Percentiles rank a stretch among this genome's conserved stretches.
Evolutionary conservation across 1,140 invertebrate species (phyloP).

Genomic region (Luehdorfia chinensis): DNA sequence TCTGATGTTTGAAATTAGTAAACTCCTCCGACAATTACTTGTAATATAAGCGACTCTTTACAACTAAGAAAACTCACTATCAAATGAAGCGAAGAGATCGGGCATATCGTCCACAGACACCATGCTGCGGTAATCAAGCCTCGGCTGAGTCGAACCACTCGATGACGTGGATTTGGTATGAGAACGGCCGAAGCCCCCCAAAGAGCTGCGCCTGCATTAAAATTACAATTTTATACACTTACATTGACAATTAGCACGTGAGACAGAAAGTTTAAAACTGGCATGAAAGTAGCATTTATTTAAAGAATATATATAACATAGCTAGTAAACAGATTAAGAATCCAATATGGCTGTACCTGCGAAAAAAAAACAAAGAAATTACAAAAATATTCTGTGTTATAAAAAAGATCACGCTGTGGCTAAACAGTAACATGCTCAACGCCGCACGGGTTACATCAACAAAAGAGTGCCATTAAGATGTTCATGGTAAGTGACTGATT

Average conservation of each 20-base stretch:
- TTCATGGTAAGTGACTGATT: conserved; percentile 5
- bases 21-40: too few relatives aligned
- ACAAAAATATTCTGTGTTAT: conserved; percentile 2
- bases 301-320: too few relatives aligned
- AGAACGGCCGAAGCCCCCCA: conserved; percentile 86
- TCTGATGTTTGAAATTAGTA: too few relatives aligned
- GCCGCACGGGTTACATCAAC: conserved; percentile 1
- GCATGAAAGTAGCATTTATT: neutral
- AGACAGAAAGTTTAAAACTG: neutral
- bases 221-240: neutral
- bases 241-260: neutral
- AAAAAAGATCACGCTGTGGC: conserved; percentile 11
- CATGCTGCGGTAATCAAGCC: conserved; percentile 93
- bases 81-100: conserved; percentile 94
- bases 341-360: conserved; percentile 11
- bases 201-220: conserved; percentile 84
- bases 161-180: conserved; percentile 78
- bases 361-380: neutral
- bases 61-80: conserved; percentile 83
- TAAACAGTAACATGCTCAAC: conserved; percentile 6
- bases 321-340: neutral
- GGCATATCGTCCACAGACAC: conserved; percentile 96
- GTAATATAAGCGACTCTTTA: too few relatives aligned
- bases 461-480: conserved; percentile 10
- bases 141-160: conserved; percentile 79